Evolutionary conservation across 1,140 invertebrate species (phyloP), one percentile per base, ranked within the genome.

Genomic region (Lethocerus indicus): DNA sequence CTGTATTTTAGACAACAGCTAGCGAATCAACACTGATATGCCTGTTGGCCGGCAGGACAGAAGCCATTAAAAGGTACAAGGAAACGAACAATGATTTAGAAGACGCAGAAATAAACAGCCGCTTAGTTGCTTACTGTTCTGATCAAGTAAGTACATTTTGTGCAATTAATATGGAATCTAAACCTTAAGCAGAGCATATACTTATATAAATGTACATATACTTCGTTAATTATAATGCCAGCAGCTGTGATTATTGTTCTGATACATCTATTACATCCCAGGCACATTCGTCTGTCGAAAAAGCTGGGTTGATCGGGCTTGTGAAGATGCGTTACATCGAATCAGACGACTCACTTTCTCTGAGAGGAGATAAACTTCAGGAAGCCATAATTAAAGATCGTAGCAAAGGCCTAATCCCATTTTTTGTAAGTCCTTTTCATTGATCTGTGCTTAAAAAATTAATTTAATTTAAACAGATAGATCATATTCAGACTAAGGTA

Each of bases 241-340:
- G n/a, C n/a, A n/a, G n/a, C n/a, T n/a, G n/a, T n/a, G n/a, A n/a
- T n/a, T n/a, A n/a, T 32, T 32, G 7, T 32, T 32, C n/a, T 32
- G 29, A 7, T 32, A 32, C 7, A n/a, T n/a, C n/a, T n/a, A n/a
- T n/a, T n/a, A n/a, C 25, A 40, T 54, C 57, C 21, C 51, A 84
- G 79, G 88, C 91, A 1, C 91, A 97, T 66, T 95, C 90, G 0
- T 94, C 90, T 20, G 90, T 97, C 3, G 92, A 96, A 67, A 97
- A 97, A 67, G 89, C 91, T 37, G 88, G 87, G 16, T 65, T 92
- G 1, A 87, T 87, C 48, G 89, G 89, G 47, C 64, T 96, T 47
- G 90, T 96, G 1, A 80, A 86, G 56, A 85, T 96, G 81, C 73
- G 87, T 27, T 93, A 91, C 62, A 78, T 97, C 51, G 88, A 93